Conservation (phyloP, 23 tunicate species). For the Corella eumyota region DNA sequence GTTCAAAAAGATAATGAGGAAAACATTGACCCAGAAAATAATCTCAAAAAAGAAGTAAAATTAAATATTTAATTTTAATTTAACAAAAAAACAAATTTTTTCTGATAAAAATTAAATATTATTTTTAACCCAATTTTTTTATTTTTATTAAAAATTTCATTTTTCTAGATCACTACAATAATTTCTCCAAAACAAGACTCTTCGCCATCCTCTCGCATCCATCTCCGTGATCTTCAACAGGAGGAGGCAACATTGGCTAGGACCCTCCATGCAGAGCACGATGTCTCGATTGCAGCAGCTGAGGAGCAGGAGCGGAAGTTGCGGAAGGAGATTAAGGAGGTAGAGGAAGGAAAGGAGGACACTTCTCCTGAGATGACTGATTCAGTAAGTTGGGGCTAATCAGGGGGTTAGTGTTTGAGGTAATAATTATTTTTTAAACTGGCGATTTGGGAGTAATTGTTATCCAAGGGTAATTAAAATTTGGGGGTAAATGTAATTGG, state of each 20-base stretch:
- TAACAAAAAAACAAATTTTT: no score
- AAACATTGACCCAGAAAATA: no score
- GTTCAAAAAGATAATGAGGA: no score
- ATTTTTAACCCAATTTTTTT: no score
- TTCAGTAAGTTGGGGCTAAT: slow-evolving; percentile 31
- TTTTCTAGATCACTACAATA: no score
- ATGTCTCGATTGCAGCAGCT: slow-evolving; percentile 73
- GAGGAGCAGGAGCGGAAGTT: slow-evolving; percentile 84
- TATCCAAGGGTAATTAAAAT: not conserved
- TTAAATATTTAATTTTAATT: no score
- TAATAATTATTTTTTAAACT: not conserved
- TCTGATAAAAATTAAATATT: no score
- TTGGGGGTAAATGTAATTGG: not conserved
- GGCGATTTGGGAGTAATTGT: not conserved
- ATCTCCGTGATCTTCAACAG: slow-evolving; percentile 41
- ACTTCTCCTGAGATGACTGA: slow-evolving; percentile 33
- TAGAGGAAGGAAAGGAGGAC: slow-evolving; percentile 47
- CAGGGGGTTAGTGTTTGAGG: not conserved
- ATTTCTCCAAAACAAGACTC: no score
- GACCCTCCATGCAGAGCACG: slow-evolving; percentile 46
- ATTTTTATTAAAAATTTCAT: no score
- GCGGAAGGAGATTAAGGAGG: slow-evolving; percentile 65
- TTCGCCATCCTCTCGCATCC: no score
- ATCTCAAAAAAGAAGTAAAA: no score
- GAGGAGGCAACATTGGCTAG: slow-evolving; percentile 30